Evolutionary conservation across 1,140 invertebrate genomes (phyloP), one percentile per base, ranked within the genome.

Genomic region (Ceratosolen solmsi): DNA sequence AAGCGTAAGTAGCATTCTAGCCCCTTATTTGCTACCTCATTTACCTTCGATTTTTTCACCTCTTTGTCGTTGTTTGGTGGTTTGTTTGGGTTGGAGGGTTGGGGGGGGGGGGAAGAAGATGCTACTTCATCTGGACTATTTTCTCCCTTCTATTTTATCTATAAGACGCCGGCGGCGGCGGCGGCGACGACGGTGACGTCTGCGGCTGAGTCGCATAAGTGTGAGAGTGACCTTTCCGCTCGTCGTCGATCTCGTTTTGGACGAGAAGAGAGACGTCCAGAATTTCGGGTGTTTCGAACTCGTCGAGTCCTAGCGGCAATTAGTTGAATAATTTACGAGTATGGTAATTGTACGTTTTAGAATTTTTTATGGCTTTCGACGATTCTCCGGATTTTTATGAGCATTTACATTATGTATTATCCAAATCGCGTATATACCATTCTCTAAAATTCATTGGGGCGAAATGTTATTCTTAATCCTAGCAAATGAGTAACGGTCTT

Each of bases 241-340:
- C 11, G 41, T 13, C 38, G 4, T 51, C 41, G 41, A 72, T 68
- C 63, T 33, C 70, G 41, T 72, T 72, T 46, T 2, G 70, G n/a
- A 72, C 38, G 9, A 54, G 15, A 8, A 56, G 49, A 30, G 13
- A 41, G 49, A 9, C 5, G 27, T n/a, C 49, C 25, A 56, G 71
- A 54, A 33, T 54, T 54, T 73, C 46, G 71, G 71, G 15, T n/a
- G 27, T 54, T 30, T 30, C 22, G 13, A 73, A 56, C 71, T 73
- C 27, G 41, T 72, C 22, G 33, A 68, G 41, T 51, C 70, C 20
- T n/a, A 15, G 7, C 25, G 70, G 38, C 70, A 72, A 72, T 72
- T 72, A 54, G 65, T 70, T n/a, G 77, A 79, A 65, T 68, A 51
- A 70, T 70, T 70, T 70, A 65, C 60, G 46, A 70, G 46, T 70